These are phyloP conservation scores for Choreutis nemorana DNA, from an alignment of 2,888 invertebrate genomes.

Conservation along the genomic window DNA sequence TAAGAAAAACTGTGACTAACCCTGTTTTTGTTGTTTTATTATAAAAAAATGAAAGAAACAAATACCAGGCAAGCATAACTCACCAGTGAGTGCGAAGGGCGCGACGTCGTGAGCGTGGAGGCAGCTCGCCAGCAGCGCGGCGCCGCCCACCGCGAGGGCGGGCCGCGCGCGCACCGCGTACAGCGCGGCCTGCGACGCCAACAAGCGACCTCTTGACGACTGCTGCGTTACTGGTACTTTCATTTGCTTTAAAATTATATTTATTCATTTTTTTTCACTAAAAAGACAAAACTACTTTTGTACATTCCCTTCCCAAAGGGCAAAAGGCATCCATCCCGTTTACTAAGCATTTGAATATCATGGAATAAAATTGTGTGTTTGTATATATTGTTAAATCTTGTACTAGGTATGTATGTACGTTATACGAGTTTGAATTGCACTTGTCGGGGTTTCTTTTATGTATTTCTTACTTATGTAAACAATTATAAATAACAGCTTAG, in stretches of 20 bases:
- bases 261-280: no score
- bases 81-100: constrained; percentile 77
- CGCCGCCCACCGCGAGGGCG: background rate
- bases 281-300: no score
- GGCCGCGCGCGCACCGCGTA: background rate
- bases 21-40: background rate
- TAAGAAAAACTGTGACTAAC: background rate
- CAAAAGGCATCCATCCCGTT: no score
- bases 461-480: no score
- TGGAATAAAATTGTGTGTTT: no score
- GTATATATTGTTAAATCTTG: no score
- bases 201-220: background rate
- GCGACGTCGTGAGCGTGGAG: constrained; percentile 37
- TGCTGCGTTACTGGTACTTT: constrained; percentile 13
- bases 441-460: no score
- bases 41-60: background rate
- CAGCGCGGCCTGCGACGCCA: background rate
- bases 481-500: no score
- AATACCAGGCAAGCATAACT: constrained; percentile 10
- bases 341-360: no score
- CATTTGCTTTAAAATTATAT: constrained; percentile 19
- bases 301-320: no score
- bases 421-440: no score
- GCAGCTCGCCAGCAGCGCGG: background rate
- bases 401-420: no score